Evolutionary conservation across 2,797 vertebrate genomes (phyloP), one percentile per base, ranked within the genome.

Genomic region (Phalloptychus januarius): DNA sequence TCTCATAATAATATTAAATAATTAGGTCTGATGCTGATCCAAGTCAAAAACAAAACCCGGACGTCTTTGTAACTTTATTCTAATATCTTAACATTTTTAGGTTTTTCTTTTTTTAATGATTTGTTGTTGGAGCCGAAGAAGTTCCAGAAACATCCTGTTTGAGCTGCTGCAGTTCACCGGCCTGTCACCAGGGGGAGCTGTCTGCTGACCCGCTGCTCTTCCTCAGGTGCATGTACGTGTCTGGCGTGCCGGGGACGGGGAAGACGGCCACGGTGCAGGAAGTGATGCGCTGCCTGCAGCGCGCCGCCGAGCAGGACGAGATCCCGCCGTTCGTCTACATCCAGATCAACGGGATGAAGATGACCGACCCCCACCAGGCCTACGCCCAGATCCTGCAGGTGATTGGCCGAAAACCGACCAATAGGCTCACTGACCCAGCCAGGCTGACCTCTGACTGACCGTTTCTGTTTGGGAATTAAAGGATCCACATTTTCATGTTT

Each of bases 271-370:
- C 98, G 0, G 97, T 99, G 23, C 97, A 97, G 0, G 98, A 99
- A 86, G 98, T 96, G 38, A 94, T 99, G 72, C 94, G 94, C 48
- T 97, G 94, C 40, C 95, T 99, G 76, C 96, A 97, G 90, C 94
- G 95, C 50, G 96, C 97, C 0, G 92, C 96, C 1, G 95, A 96
- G 65, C 86, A 92, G 11, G 95, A 96, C 0, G 96, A 97, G 3
- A 88, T 99, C 36, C 96, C 97, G 0, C 56, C 95, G 0, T 99
- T 99, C 90, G 87, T 83, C 70, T 97, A 95, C 71, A 80, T 98
- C 8, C 97, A 99, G 89, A 97, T 99, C 88, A 99, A 99, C 63
- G 98, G 98, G 86, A 99, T 99, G 98, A 99, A 98, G 94, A 96
- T 99, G 94, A 99, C 98, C 0, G 98, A 99, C 77, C 98, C 98